These are phyloP conservation scores for Cephus sareptanus DNA, from an alignment of 2,888 invertebrate species.

Conservation along the genomic window DNA sequence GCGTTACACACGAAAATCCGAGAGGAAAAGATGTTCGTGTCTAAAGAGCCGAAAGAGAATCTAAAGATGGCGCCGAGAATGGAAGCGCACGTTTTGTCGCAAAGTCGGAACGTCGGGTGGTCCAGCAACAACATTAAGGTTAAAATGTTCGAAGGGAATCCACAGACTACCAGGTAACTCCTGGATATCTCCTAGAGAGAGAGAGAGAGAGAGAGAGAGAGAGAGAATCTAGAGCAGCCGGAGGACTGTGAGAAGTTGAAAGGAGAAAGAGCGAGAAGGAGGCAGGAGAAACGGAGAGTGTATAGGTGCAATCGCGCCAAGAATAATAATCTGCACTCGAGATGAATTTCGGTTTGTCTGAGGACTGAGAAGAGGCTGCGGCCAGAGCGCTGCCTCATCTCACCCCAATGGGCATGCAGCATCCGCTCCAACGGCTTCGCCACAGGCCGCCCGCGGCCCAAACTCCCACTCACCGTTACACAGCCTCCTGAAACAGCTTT, in stretches of 20 bases:
- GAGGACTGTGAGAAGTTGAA: not conserved
- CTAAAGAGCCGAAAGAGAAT: too few relatives aligned
- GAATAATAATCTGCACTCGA: slow-evolving; percentile 36
- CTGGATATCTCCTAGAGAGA: not conserved
- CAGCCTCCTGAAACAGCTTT: not conserved
- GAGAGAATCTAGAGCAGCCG: not conserved
- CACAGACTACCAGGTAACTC: too few relatives aligned
- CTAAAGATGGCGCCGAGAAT: too few relatives aligned
- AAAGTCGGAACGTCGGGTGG: slow-evolving; percentile 12
- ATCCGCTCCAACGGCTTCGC: too few relatives aligned
- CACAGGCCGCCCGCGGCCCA: not conserved
- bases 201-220: not conserved
- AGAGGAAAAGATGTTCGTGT: too few relatives aligned
- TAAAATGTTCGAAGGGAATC: not conserved
- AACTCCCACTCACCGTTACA: not conserved
- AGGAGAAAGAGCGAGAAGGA: slow-evolving; percentile 11
- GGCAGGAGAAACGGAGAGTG: slow-evolving; percentile 16
- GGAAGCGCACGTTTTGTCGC: slow-evolving; percentile 17
- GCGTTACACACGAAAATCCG: too few relatives aligned
- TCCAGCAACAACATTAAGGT: not conserved
- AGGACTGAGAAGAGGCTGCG: slow-evolving; percentile 8
- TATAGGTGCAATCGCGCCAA: slow-evolving; percentile 36
- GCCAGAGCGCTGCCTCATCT: slow-evolving; percentile 4
- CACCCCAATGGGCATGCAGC: too few relatives aligned
- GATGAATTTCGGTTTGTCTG: slow-evolving; percentile 29